Conservation (phyloP, 2,888 invertebrate genomes). For the Brachypterus glaber region DNA sequence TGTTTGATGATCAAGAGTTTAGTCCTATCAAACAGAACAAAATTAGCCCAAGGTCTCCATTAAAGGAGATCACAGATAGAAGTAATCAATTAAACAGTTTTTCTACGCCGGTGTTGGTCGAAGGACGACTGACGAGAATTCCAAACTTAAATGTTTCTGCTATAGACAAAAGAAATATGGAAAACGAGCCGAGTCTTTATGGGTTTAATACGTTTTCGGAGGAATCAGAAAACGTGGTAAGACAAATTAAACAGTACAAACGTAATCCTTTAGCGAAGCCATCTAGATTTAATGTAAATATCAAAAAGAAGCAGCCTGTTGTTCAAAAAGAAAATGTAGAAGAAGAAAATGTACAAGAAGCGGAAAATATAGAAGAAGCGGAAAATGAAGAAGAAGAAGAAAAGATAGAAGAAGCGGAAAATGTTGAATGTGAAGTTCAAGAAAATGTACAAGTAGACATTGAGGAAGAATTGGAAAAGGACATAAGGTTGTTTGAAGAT, state of each 20-base stretch:
- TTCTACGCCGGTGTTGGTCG: slow-evolving; percentile 4
- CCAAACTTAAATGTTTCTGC: neutral
- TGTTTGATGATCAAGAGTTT: slow-evolving; percentile 20
- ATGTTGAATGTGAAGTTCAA: slow-evolving; percentile 4
- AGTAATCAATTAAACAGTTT: slow-evolving; percentile 5
- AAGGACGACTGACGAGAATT: neutral
- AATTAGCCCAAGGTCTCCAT: slow-evolving; percentile 8
- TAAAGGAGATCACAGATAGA: slow-evolving; percentile 10
- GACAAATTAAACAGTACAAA: neutral
- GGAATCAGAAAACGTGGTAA: neutral
- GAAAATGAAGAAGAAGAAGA: slow-evolving; percentile 8
- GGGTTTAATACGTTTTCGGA: neutral
- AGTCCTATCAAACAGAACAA: slow-evolving; percentile 18
- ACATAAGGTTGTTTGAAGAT: slow-evolving; percentile 16
- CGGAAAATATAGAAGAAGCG: slow-evolving; percentile 6
- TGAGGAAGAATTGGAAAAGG: no score
- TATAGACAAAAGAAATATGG: neutral
- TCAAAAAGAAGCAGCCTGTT: neutral
- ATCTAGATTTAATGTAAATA: neutral
- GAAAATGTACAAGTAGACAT: slow-evolving; percentile 10
- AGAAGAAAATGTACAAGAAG: slow-evolving; percentile 3
- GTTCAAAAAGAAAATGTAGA: slow-evolving; percentile 4
- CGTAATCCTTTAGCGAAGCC: neutral
- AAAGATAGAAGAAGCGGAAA: slow-evolving; percentile 2
- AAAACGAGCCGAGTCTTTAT: neutral